Base-by-base conservation (phyloP, 2,113 vertebrate genomes). In the Gopherus flavomarginatus region DNA sequence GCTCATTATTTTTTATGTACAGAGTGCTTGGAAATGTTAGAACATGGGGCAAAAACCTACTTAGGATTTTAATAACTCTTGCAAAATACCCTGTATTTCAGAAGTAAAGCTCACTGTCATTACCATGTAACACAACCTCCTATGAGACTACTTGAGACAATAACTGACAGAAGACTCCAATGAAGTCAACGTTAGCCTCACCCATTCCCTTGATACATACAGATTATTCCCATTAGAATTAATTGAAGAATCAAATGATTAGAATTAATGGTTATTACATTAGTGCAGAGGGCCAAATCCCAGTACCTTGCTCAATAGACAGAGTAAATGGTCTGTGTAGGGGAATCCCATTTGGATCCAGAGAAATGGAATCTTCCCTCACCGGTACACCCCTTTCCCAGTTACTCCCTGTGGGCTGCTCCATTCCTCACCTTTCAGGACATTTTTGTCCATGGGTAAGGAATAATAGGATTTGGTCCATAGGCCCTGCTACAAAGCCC, bases 211-310 rank as follows among this genome's bases (percentile, higher is more conserved):
- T 4, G 42, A 62, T 81, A 94, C 47, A 0, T 3, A 81, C 90
- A 92, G 57, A 96, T 96, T 96, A 97, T 81, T 96, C 82, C 97
- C 96, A 94, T 92, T 96, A 96, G 87, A 95, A 91, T 72, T 92
- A 95, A 89, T 47, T 97, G 97, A 95, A 94, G 90, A 95, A 97
- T 97, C 87, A 91, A 96, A 96, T 96, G 90, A 97, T 97, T 96
- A 84, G 47, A 95, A 95, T 80, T 97, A 97, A 97, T 93, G 94
- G 93, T 85, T 81, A 97, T 96, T 96, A 90, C 93, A 95, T 95
- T 88, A 86, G 97, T 88, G 91, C 62, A 95, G 86, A 92, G 81
- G 94, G 79, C 93, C 92, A 97, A 97, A 97, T 96, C 96, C 95
- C 92, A 97, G 97, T 97, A 97, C 90, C 87, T 94, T 93, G 95